Base-by-base conservation (phyloP, 2,888 invertebrate genomes). In the Apamea monoglypha region DNA sequence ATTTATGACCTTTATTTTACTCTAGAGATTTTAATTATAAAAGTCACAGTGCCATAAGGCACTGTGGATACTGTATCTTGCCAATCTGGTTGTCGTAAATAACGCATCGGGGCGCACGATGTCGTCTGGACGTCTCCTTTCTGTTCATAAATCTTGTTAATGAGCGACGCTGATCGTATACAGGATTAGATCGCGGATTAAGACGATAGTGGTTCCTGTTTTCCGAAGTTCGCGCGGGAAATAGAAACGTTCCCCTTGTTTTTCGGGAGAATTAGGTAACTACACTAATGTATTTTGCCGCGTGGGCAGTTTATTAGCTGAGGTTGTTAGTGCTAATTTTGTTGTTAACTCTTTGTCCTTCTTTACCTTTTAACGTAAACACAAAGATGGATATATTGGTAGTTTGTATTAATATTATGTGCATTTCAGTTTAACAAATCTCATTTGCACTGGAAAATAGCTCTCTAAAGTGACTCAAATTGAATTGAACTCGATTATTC, bases 111-210 rank as follows among this genome's bases (percentile, higher is more conserved):
- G 91, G 91, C 91, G 91, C 94, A 93, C 94, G 94, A 92, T 93
- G 94, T 94, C 94, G 94, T 93, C 93, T 92, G 91, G 91, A 92
- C 94, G 95, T 95, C 95, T 94, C 92, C 91, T 94, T 95, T 94
- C 93, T 92, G 93, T 93, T 94, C 94, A 96, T 96, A 96, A 96
- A 96, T 96, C 96, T 95, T 92, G 94, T 96, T 96, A 96, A 96
- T 96, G 96, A 96, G 96, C 93, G 93, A 94, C 93, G 92, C 91
- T 92, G 96, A 96, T 96, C 94, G 93, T 91, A 91, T 88, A 86
- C 91, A 80, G 94, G 96, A 96, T 96, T 96, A 95, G 95, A 96
- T 96, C 92, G 92, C 88, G 89, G 87, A 89, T 90, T 90, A 87
- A 87, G 82, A 82, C 87, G 87, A 88, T 84, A 85, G 87, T 89